Evolutionary conservation across 2,888 invertebrate species (phyloP), one percentile per base, ranked within the genome.

Genomic region (Suillia variegata): DNA sequence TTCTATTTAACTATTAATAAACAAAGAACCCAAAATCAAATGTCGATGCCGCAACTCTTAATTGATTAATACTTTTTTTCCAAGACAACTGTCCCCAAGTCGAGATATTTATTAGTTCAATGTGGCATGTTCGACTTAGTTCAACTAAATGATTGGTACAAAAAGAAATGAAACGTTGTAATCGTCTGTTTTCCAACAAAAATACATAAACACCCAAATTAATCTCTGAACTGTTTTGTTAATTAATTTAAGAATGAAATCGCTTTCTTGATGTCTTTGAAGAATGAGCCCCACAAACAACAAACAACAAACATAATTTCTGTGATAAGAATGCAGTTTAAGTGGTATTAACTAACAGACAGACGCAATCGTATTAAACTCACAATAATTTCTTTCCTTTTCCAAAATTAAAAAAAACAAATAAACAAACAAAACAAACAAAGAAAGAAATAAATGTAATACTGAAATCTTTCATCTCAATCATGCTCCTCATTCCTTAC

Each of bases 221-320:
- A 63, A 76, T 65, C 76, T 73, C 69, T 74, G 74, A 74, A 71
- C 75, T 73, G 64, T 65, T 68, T 69, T 70, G 67, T 73, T 74
- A 73, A 74, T 74, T 74, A 68, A 68, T 62, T 69, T 65, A 21
- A 33, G 38, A 34, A 56, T 51, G 26, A 45, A 48, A 52, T 26
- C 26, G 31, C 45, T 48, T 22, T 53, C 26, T 18, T 18, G 31
- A 12, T 50, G 42, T 38, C 5, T 21, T 26, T 33, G 12, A 24
- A 31, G 22, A 17, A 10, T 5, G 17, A 8, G 17, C 12, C 12
- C 8, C 22, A 2, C 12, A 24, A 24, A 18, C 2, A 48, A 58
- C 26, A n/a, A n/a, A n/a, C n/a, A n/a, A n/a, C n/a, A n/a, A n/a
- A n/a, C n/a, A n/a, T n/a, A n/a, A n/a, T n/a, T n/a, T n/a, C 54